These are phyloP conservation scores for Micromussa lordhowensis DNA, from an alignment of 92 coral and sea anemone species.

Conservation along the genomic window DNA sequence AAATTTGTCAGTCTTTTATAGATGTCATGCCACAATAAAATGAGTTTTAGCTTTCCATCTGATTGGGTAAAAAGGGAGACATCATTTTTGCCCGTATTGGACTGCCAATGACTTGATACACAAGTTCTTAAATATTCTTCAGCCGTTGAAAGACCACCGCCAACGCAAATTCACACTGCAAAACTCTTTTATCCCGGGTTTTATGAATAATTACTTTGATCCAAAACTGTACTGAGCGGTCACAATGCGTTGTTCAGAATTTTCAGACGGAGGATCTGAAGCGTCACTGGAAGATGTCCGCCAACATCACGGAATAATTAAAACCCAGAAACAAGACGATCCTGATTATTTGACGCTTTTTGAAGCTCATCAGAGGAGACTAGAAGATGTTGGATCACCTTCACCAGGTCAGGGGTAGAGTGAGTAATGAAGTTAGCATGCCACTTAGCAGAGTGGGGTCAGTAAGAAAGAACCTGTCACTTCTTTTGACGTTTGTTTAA, in stretches of 20 bases:
- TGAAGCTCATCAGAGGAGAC: conserved; percentile 93
- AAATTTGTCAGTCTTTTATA: no score
- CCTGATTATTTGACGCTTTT: conserved; percentile 90
- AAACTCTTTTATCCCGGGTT: no score
- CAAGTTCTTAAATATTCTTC: no score
- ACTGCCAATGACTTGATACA: no score
- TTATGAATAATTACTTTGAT: no score
- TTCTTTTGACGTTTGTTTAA: not conserved
- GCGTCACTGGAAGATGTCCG: conserved; percentile 94
- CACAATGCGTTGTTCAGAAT: conserved; percentile 46
- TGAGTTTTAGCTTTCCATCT: no score
- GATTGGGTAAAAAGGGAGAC: no score
- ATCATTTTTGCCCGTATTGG: no score
- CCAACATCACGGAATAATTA: conserved; percentile 91
- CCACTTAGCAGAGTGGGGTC: conserved; percentile 11
- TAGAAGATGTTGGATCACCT: conserved; percentile 87
- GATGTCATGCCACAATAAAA: no score
- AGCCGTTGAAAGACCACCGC: no score
- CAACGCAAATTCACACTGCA: no score
- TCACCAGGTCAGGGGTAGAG: conserved; percentile 69
- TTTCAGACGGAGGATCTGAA: conserved; percentile 95
- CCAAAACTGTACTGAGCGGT: not conserved
- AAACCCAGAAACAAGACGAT: conserved; percentile 88
- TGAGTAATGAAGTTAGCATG: conserved; percentile 20
- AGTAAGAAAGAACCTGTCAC: not conserved